Evolutionary conservation across 2,113 vertebrate species (phyloP), one percentile per base, ranked within the genome.

Genomic region (Rhabdomys dilectus): DNA sequence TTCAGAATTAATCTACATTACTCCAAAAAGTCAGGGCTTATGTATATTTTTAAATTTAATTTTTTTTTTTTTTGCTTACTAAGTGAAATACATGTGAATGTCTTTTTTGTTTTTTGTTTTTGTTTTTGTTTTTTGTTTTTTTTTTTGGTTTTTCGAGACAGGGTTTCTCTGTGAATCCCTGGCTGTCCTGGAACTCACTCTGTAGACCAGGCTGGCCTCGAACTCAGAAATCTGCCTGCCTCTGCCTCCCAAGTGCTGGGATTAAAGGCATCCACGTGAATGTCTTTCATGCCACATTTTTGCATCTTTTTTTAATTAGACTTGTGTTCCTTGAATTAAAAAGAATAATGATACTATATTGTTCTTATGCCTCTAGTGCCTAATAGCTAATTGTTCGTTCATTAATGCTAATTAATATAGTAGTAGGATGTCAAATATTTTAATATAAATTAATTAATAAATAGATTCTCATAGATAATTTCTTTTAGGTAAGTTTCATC

Each of bases 401-500:
- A 84, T 39, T 16, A 62, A 5, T 94, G 88, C 45, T 93, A 58
- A 92, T n/a, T 86, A 84, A 36, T 86, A 42, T 88, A 64, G 7
- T 88, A 53, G 68, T 76, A 88, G 22, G 3, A 70, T 21, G 34
- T 80, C 12, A 76, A n/a, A 81, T 93, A 12, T 87, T 96, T 78
- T 45, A 53, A 36, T 64, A 92, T 68, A 94, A 24, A 51, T 73
- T 89, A 91, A 88, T 85, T 68, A 84, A 88, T 91, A 64, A 91
- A 66, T 62, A 95, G 53, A 88, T 75, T 91, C 60, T 97, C 39
- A 96, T 58, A 73, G 89, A 1, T 77, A 85, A 91, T 89, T 94
- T 98, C 82, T 96, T 98, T 91, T 96, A 99, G 99, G 99, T 91
- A 99, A 99, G 97, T 99, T 99, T 96, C 99, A 99, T 97, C 98